Evolutionary conservation across 1,140 invertebrate species (phyloP).

Genomic region (Mercenaria mercenaria): DNA sequence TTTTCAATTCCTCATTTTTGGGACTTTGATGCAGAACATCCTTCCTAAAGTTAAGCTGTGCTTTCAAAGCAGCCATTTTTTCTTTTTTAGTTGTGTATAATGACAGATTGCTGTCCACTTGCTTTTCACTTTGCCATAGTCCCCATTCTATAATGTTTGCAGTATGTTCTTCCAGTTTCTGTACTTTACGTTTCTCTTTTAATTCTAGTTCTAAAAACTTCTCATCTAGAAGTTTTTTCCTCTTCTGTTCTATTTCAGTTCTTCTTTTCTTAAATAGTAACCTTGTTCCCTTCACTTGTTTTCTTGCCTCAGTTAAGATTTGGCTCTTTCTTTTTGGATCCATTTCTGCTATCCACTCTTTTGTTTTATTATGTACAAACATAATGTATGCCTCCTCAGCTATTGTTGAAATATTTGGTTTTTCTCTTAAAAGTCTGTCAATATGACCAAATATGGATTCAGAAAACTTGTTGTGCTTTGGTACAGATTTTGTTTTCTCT

Average conservation of each 20-base stretch:
- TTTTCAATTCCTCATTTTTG: too few relatives aligned
- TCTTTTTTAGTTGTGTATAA: too few relatives aligned
- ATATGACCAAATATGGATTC: conserved; percentile 47
- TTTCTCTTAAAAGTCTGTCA: conserved; percentile 27
- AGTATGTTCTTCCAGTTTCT: too few relatives aligned
- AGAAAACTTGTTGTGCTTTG: conserved; percentile 46
- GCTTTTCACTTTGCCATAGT: too few relatives aligned
- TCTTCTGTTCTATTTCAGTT: too few relatives aligned
- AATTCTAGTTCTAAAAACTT: conserved; percentile 14
- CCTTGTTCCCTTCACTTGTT: too few relatives aligned
- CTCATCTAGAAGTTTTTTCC: conserved; percentile 11
- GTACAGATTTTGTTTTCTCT: background rate
- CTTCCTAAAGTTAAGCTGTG: conserved; percentile 45
- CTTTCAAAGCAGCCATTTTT: conserved; percentile 26
- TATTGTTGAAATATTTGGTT: conserved; percentile 30
- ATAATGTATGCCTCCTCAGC: conserved; percentile 39
- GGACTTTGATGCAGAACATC: conserved; percentile 37
- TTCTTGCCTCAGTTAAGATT: too few relatives aligned
- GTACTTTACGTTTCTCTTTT: too few relatives aligned
- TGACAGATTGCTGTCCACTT: too few relatives aligned
- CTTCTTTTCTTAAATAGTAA: too few relatives aligned
- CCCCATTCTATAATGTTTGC: too few relatives aligned
- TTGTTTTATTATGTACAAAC: conserved; percentile 45
- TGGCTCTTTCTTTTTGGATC: too few relatives aligned
- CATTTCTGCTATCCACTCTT: conserved; percentile 10